These are phyloP conservation scores for Dermatemys mawii DNA, from an alignment of 2,113 vertebrate species.

Conservation along the genomic window DNA sequence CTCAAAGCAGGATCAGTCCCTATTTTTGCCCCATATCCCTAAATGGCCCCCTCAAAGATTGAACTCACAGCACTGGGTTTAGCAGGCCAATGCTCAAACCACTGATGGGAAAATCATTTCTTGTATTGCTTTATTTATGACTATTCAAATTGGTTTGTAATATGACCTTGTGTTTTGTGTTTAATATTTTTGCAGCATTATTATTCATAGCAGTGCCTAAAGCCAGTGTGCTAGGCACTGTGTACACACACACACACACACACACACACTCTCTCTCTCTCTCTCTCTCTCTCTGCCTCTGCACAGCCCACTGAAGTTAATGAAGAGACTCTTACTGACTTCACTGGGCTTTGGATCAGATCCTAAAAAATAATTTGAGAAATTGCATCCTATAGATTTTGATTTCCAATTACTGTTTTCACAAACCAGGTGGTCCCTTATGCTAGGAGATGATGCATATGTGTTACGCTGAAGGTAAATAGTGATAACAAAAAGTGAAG, in stretches of 20 bases:
- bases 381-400: not conserved
- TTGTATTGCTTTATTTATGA: not conserved
- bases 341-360: not conserved
- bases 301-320: no score
- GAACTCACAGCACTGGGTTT: no score
- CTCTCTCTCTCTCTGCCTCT: no score
- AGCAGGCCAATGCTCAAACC: no score
- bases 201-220: no score
- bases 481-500: not conserved
- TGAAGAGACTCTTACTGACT: not conserved
- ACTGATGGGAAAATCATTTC: not conserved
- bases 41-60: no score
- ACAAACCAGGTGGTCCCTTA: not conserved
- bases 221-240: no score
- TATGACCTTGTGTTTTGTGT: not conserved
- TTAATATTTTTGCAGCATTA: no score
- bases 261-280: no score
- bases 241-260: no score
- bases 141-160: not conserved
- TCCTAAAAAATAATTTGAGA: not conserved
- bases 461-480: not conserved
- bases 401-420: not conserved
- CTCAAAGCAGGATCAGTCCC: no score
- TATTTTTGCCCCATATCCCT: no score
- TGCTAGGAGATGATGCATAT: not conserved